Evolutionary conservation across 1,140 invertebrate genomes (phyloP).

Genomic region (Geopemphigus sp.): DNA sequence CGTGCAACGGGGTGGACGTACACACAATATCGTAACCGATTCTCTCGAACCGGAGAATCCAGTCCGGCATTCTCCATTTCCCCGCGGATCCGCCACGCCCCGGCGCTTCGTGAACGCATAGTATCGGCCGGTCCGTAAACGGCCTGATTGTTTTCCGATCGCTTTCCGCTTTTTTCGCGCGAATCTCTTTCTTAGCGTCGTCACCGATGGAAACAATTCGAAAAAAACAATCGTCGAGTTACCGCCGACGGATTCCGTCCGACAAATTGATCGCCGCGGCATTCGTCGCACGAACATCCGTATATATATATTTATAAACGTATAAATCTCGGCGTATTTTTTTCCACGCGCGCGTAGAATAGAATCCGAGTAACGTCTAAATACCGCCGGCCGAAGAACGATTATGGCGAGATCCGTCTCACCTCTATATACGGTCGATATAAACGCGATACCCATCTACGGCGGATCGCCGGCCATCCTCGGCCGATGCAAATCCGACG

Average conservation of each 20-base stretch:
- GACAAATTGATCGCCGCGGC: conserved; percentile 36
- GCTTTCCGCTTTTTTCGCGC: background rate
- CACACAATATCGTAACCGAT: too few species aligned
- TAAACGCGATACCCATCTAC: conserved; percentile 15
- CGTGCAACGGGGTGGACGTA: too few species aligned
- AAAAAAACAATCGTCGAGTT: background rate
- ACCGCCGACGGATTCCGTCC: background rate
- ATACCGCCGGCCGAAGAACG: background rate
- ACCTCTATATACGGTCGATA: too few species aligned
- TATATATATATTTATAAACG: background rate
- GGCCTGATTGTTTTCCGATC: background rate
- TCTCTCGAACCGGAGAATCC: too few species aligned
- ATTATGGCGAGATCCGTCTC: background rate
- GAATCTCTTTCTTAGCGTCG: background rate
- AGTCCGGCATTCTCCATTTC: background rate
- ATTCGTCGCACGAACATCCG: background rate
- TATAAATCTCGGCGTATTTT: background rate
- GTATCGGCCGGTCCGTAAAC: too few species aligned
- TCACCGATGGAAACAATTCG: background rate
- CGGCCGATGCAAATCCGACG: too few species aligned
- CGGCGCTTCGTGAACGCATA: too few species aligned
- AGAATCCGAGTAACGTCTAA: background rate
- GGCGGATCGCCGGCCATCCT: too few species aligned
- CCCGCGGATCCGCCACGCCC: too few species aligned
- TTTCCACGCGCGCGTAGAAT: background rate